phyloP scores from a whole-genome alignment of 2,113 vertebrate genomes.

The Tauraco erythrolophus region DNA sequence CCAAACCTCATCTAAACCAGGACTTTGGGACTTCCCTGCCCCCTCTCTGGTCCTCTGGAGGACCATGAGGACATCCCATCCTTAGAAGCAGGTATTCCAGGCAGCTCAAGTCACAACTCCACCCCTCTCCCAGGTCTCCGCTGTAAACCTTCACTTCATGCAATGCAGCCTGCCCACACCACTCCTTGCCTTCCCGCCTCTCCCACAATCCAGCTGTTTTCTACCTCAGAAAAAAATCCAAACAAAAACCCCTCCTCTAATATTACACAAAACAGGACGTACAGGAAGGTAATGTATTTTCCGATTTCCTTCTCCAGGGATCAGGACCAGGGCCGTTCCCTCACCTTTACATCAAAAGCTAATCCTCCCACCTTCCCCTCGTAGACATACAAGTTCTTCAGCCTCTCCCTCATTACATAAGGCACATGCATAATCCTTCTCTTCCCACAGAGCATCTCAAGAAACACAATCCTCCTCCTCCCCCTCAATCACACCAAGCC shows the following conservation, averaged over 20 bases:
- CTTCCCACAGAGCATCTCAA: slow-evolving; percentile 69
- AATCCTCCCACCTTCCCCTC: slow-evolving; percentile 28
- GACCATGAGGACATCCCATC: background rate
- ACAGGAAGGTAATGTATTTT: background rate
- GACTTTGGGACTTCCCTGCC: background rate
- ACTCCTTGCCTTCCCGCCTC: background rate
- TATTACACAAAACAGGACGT: background rate
- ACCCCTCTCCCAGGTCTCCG: background rate
- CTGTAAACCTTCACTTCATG: background rate
- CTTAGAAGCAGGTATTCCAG: background rate
- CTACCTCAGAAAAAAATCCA: background rate
- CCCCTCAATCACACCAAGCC: slow-evolving; percentile 50
- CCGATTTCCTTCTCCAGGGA: slow-evolving; percentile 2
- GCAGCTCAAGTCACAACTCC: background rate
- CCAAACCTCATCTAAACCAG: background rate
- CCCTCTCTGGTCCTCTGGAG: background rate
- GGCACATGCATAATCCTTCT: slow-evolving; percentile 59
- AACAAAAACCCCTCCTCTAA: background rate
- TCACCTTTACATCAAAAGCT: slow-evolving; percentile 40
- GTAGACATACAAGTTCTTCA: slow-evolving; percentile 26
- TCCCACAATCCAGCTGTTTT: background rate
- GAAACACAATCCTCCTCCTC: slow-evolving; percentile 60
- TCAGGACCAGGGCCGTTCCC: background rate
- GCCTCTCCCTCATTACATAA: slow-evolving; percentile 64
- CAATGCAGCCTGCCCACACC: background rate